Base-by-base conservation (phyloP, 2,797 vertebrate genomes). In the Lacerta viridis region DNA sequence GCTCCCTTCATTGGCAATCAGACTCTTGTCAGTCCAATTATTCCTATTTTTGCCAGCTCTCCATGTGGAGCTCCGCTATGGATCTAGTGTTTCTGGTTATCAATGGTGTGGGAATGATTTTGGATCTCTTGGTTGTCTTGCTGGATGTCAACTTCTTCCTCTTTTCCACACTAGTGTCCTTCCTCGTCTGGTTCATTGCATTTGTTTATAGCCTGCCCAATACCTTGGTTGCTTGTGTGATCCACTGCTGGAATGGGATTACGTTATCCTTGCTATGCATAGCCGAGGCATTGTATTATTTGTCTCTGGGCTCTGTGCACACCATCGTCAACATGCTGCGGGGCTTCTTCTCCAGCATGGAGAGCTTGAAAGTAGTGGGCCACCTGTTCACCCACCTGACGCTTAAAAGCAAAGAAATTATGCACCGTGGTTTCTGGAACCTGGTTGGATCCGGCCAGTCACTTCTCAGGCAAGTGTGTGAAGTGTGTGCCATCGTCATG, bases 71-170 rank as follows among this genome's bases (percentile, higher is more conserved):
- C 25, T 61, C 36, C 71, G 66, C 83, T 90, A 97, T 97, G 97
- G 97, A 97, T 86, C 94, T 92, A n/a, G 79, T 97, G 74, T 91
- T 96, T 78, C 25, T 93, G 72, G 68, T 97, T 50, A 88, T 97
- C 29, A 96, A 95, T 72, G 96, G 95, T 10, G 87, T 96, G 90
- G 95, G 95, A 69, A 80, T 96, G 90, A 86, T 92, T 23, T 59
- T 97, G 90, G 96, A 98, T 61, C 80, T 97, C 88, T 88, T 97
- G 89, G 84, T 97, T 3, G 93, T 99, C 43, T 85, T 99, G 87
- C 93, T 99, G 96, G 98, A 99, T 91, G 72, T 99, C 78, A 98
- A 99, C 91, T 99, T 99, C 75, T 91, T 98, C 91, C 89, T 99
- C 10, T 98, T 99, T 59, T 98, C 98, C 91, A 97, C 97, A 6